These are phyloP conservation scores for Dolichomitus sp. DNA, from an alignment of 2,888 invertebrate genomes.

Conservation along the genomic window DNA sequence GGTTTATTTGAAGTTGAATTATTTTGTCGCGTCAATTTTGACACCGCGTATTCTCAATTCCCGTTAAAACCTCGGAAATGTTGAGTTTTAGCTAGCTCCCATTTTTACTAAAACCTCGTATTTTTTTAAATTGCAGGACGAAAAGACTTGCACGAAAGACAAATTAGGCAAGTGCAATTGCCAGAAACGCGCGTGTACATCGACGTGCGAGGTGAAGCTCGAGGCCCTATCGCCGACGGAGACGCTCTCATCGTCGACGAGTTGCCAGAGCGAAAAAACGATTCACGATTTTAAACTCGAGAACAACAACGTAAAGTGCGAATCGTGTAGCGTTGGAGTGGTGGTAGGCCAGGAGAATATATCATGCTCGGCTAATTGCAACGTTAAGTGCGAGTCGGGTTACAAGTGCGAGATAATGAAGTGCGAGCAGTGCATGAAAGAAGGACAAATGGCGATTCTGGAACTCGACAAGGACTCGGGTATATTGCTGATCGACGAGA, in stretches of 20 bases:
- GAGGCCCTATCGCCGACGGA: conserved; percentile 81
- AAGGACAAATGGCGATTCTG: conserved; percentile 81
- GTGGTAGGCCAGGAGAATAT: conserved; percentile 79
- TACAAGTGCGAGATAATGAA: conserved; percentile 82
- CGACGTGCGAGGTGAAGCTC: conserved; percentile 83
- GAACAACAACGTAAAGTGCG: conserved; percentile 85
- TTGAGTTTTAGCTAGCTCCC: neutral
- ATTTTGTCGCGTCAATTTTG: neutral
- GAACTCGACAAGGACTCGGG: conserved; percentile 83
- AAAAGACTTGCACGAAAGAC: conserved; percentile 77
- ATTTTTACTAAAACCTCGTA: conserved; percentile 1
- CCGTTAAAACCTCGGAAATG: no score
- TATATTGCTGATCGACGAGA: conserved; percentile 77
- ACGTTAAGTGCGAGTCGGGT: conserved; percentile 83
- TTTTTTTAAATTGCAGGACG: conserved; percentile 74
- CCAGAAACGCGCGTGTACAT: conserved; percentile 81
- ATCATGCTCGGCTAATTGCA: conserved; percentile 80
- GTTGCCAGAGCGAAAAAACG: conserved; percentile 55
- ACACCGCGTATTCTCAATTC: no score
- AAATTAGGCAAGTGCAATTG: conserved; percentile 80
- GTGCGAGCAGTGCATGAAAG: conserved; percentile 84
- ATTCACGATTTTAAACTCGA: conserved; percentile 81
- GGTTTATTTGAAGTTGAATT: no score
- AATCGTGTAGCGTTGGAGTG: conserved; percentile 81
- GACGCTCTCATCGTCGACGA: conserved; percentile 72